phyloP scores from a whole-genome alignment of 2,888 invertebrate species.

The Microplitis manilae region DNA sequence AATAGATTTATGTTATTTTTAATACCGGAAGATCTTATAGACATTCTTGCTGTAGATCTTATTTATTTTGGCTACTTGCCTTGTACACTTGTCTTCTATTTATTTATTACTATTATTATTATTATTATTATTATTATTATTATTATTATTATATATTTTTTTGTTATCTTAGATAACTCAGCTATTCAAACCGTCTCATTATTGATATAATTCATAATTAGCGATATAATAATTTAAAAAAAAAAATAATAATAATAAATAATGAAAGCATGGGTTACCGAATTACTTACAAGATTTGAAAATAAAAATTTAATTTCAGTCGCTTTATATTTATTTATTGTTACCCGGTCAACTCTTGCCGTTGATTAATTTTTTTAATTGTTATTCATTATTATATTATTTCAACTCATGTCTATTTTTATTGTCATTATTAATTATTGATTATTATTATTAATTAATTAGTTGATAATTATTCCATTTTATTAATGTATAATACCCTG shows the following conservation, averaged over 20 bases:
- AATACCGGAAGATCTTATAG: not conserved
- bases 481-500: slow-evolving; percentile 61
- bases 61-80: not conserved
- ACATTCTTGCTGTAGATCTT: not conserved
- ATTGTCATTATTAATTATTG: slow-evolving; percentile 34
- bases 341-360: not conserved
- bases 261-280: not conserved
- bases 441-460: slow-evolving; percentile 26
- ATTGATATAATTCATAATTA: not conserved
- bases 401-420: slow-evolving; percentile 24
- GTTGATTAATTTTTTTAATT: slow-evolving; percentile 3
- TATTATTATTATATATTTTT: not conserved
- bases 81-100: not conserved
- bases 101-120: not conserved
- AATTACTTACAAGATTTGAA: not conserved
- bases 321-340: not conserved
- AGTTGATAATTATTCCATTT: slow-evolving; percentile 14
- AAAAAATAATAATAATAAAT: not conserved
- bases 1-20: not conserved
- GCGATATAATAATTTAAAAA: not conserved
- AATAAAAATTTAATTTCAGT: not conserved
- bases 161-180: not conserved
- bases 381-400: slow-evolving; percentile 47
- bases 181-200: not conserved
- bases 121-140: slow-evolving; percentile 1